Evolutionary conservation across 2,888 invertebrate genomes (phyloP).

Genomic region (Phengaris arion): DNA sequence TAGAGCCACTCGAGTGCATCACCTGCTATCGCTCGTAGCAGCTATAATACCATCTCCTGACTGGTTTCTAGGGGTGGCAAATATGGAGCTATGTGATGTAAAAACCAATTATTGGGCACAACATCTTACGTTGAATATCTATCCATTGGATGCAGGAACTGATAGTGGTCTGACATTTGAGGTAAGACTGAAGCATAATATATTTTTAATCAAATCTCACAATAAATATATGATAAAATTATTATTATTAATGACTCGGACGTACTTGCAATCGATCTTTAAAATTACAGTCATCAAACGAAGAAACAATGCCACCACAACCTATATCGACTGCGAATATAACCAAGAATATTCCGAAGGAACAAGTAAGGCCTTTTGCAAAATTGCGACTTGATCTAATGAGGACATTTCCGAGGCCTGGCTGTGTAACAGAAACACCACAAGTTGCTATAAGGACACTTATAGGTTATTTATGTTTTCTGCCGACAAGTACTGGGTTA

Average conservation of each 20-base stretch:
- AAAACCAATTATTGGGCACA: conserved; percentile 89
- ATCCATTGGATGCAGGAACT: conserved; percentile 97
- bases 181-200: conserved; percentile 65
- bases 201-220: neutral
- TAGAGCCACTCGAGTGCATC: conserved; percentile 58
- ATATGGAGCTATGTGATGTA: conserved; percentile 90
- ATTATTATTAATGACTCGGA: no score
- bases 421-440: conserved; percentile 38
- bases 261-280: neutral
- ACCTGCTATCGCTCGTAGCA: conserved; percentile 62
- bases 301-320: conserved; percentile 65
- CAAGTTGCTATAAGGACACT: neutral
- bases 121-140: conserved; percentile 88
- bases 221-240: neutral
- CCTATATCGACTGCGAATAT: conserved; percentile 55
- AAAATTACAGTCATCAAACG: conserved; percentile 56
- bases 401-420: conserved; percentile 55
- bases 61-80: conserved; percentile 96
- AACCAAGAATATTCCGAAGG: conserved; percentile 46
- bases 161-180: conserved; percentile 94
- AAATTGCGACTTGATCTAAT: conserved; percentile 56
- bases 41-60: conserved; percentile 86
- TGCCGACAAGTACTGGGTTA: no score
- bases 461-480: neutral
- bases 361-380: conserved; percentile 60